phyloP scores from a whole-genome alignment of 2,888 invertebrate species.

The Cetonia aurata region DNA sequence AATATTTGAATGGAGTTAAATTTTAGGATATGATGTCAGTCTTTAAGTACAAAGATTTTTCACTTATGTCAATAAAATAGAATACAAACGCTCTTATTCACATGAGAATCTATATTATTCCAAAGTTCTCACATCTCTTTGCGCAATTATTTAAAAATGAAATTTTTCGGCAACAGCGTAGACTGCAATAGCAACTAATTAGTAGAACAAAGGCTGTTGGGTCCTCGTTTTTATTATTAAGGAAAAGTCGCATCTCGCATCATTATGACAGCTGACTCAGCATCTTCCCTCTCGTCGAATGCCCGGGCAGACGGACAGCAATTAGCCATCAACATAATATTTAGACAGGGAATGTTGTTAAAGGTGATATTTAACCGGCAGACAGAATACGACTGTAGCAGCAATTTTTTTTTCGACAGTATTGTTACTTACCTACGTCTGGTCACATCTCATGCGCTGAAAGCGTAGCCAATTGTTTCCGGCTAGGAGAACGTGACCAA shows the following conservation, averaged over 20 bases:
- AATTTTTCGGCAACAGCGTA: conserved; percentile 26
- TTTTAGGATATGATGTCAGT: too few relatives aligned
- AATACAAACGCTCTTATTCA: too few relatives aligned
- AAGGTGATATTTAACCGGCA: conserved; percentile 31
- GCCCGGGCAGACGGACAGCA: conserved; percentile 16
- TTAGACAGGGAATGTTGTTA: conserved; percentile 30
- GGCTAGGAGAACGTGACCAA: conserved; percentile 28
- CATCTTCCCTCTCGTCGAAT: conserved; percentile 10
- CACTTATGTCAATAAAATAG: too few relatives aligned
- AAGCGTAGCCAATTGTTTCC: conserved; percentile 34
- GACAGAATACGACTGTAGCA: background rate
- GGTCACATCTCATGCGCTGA: conserved; percentile 25
- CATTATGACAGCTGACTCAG: conserved; percentile 39
- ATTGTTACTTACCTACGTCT: background rate
- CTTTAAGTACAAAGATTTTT: too few relatives aligned
- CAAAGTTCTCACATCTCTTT: background rate
- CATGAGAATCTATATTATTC: too few relatives aligned
- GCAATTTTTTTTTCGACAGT: conserved; percentile 16
- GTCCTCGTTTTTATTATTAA: conserved; percentile 13
- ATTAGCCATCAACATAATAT: conserved; percentile 40
- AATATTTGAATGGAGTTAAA: background rate
- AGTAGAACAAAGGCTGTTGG: conserved; percentile 25
- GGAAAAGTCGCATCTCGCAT: conserved; percentile 30
- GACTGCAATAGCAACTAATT: conserved; percentile 27
- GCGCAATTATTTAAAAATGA: background rate